phyloP scores from a whole-genome alignment of 2,888 invertebrate species.

The Pterostichus madidus region DNA sequence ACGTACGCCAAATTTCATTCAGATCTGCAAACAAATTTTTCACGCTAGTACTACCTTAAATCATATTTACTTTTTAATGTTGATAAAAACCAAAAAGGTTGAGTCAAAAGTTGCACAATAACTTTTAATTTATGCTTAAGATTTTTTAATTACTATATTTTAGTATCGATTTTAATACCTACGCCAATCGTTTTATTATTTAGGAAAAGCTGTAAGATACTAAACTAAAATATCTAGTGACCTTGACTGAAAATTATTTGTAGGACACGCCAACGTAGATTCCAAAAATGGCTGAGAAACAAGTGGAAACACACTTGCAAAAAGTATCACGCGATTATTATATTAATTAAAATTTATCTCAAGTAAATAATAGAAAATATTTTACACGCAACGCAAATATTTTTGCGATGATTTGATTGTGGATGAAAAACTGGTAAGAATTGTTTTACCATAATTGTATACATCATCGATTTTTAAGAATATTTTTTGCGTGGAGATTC shows the following conservation, averaged over 20 bases:
- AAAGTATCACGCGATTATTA: constrained; percentile 3
- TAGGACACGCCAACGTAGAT: constrained; percentile 34
- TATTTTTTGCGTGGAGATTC: neutral
- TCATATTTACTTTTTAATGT: too few species aligned
- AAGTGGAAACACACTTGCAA: constrained; percentile 2
- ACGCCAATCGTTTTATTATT: neutral
- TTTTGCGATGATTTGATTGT: neutral
- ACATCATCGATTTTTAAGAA: neutral
- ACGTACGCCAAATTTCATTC: too few species aligned
- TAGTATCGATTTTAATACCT: neutral
- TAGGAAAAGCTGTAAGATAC: constrained; percentile 8
- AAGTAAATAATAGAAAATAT: neutral
- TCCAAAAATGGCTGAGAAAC: constrained; percentile 16
- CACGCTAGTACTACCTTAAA: too few species aligned
- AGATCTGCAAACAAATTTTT: too few species aligned
- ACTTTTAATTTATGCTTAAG: neutral
- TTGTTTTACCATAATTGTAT: neutral
- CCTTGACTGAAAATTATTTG: constrained; percentile 29
- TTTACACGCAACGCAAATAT: constrained; percentile 20
- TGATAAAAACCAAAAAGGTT: neutral
- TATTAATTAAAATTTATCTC: constrained; percentile 12
- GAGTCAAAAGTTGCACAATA: neutral
- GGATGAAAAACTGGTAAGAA: neutral
- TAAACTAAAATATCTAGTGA: constrained; percentile 6
- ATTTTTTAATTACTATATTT: neutral